Conservation (phyloP, 2,113 vertebrate genomes). For the Xenus cinereus region DNA sequence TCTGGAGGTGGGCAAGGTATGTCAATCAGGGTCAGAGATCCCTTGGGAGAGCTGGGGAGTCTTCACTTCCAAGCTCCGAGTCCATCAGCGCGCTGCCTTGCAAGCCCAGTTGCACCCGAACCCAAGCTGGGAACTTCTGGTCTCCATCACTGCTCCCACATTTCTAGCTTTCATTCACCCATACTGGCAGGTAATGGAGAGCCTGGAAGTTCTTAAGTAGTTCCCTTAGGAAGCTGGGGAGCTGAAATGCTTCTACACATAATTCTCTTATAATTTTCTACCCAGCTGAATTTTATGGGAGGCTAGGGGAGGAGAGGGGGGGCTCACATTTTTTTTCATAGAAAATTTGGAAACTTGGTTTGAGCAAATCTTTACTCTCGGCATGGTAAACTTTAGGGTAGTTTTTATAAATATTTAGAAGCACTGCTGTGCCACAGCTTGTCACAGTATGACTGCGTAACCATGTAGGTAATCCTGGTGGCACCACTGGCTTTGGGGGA, state of each 20-base stretch:
- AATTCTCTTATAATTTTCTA: not conserved
- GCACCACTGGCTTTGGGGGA: not conserved
- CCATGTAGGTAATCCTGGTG: not conserved
- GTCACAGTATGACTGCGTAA: not conserved
- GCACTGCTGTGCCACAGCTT: accelerated
- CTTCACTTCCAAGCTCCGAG: not conserved
- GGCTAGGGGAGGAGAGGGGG: not conserved
- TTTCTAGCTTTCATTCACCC: not conserved
- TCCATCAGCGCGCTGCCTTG: accelerated
- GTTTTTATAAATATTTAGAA: not conserved
- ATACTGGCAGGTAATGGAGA: not conserved
- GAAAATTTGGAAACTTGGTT: not conserved
- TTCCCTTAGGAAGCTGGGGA: not conserved
- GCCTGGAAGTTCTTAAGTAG: not conserved
- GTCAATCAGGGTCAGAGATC: not conserved
- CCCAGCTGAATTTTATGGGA: not conserved
- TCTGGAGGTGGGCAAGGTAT: not conserved
- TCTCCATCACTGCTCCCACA: not conserved
- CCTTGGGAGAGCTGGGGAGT: not conserved
- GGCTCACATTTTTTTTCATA: accelerated
- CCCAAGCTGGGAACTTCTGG: not conserved
- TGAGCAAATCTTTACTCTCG: not conserved
- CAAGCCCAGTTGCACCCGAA: accelerated
- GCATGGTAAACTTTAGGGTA: not conserved
- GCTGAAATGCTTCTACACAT: not conserved